These are phyloP conservation scores for Eurytoma adleriae DNA, from an alignment of 2,888 invertebrate species.

Conservation along the genomic window DNA sequence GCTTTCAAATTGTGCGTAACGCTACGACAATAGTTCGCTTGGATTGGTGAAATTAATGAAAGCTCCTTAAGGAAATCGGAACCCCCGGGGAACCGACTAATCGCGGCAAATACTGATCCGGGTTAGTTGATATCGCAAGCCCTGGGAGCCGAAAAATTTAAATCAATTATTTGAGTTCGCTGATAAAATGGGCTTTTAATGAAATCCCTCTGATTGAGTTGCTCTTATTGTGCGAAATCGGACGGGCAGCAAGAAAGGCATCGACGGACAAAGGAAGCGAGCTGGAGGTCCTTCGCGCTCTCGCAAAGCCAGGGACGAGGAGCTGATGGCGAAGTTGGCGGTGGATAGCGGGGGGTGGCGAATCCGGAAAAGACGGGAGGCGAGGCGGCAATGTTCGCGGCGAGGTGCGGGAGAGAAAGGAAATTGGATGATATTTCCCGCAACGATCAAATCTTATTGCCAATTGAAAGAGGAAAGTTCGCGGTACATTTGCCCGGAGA, in stretches of 20 bases:
- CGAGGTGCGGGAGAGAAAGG: slow-evolving; percentile 67
- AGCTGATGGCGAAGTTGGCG: slow-evolving; percentile 57
- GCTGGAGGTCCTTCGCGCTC: slow-evolving; percentile 54
- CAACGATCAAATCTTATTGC: slow-evolving; percentile 74
- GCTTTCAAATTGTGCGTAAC: slow-evolving; percentile 72
- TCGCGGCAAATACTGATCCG: slow-evolving; percentile 75
- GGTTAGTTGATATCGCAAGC: slow-evolving; percentile 60
- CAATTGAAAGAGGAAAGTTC: slow-evolving; percentile 74
- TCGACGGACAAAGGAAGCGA: slow-evolving; percentile 57
- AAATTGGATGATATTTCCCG: slow-evolving; percentile 75
- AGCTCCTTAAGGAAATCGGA: slow-evolving; percentile 60
- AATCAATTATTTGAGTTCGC: too few species aligned
- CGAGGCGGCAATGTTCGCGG: slow-evolving; percentile 62
- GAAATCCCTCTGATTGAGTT: not conserved
- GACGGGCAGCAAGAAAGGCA: slow-evolving; percentile 31
- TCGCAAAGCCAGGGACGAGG: slow-evolving; percentile 45
- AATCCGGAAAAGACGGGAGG: slow-evolving; percentile 50
- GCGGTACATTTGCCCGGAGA: slow-evolving; percentile 71
- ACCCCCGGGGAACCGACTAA: slow-evolving; percentile 68
- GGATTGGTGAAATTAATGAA: slow-evolving; percentile 73
- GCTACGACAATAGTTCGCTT: slow-evolving; percentile 71
- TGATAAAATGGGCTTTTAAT: slow-evolving; percentile 7
- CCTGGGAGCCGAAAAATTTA: too few species aligned
- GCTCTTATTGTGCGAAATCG: slow-evolving; percentile 34
- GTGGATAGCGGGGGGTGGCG: slow-evolving; percentile 22